phyloP scores from a whole-genome alignment of 1,140 invertebrate species.

The Conopomorpha cramerella region DNA sequence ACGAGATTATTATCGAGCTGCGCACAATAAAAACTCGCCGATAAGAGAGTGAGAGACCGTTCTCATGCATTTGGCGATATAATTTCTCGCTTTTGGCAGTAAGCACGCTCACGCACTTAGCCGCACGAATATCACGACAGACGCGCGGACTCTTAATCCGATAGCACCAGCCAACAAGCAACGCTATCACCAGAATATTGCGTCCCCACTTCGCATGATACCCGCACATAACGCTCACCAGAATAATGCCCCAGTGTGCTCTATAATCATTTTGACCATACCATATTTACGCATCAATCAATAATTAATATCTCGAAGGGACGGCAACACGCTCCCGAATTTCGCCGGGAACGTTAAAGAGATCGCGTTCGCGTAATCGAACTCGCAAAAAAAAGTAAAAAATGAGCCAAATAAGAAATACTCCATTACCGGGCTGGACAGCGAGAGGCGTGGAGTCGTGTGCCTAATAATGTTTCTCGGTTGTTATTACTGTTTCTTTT shows the following conservation, averaged over 20 bases:
- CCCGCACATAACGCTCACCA: too few species aligned
- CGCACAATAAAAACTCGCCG: too few species aligned
- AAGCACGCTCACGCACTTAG: conserved; percentile 39
- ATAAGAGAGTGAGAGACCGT: too few species aligned
- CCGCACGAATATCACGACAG: too few species aligned
- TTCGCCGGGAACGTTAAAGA: conserved; percentile 49
- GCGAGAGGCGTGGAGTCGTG: conserved; percentile 22
- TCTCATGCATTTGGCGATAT: not conserved
- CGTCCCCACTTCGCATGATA: too few species aligned
- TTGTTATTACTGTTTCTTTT: too few species aligned
- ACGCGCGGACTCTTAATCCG: too few species aligned
- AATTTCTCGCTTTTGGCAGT: conserved; percentile 56
- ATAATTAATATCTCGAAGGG: conserved; percentile 55
- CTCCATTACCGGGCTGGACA: conserved; percentile 39
- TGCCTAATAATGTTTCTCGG: too few species aligned
- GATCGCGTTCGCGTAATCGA: conserved; percentile 58
- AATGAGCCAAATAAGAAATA: conserved; percentile 60
- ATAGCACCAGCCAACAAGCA: too few species aligned
- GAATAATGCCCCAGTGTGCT: not conserved
- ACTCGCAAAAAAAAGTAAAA: conserved; percentile 56
- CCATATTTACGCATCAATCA: conserved; percentile 52
- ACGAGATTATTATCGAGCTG: too few species aligned
- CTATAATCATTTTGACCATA: conserved; percentile 6
- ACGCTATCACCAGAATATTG: too few species aligned
- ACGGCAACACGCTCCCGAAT: conserved; percentile 52